A percentile compares a stretch with the other conserved stretches of the same genome.
These are phyloP conservation scores for Dolichoris vasculosae DNA, from an alignment of 1,140 invertebrate genomes.

Conservation along the genomic window DNA sequence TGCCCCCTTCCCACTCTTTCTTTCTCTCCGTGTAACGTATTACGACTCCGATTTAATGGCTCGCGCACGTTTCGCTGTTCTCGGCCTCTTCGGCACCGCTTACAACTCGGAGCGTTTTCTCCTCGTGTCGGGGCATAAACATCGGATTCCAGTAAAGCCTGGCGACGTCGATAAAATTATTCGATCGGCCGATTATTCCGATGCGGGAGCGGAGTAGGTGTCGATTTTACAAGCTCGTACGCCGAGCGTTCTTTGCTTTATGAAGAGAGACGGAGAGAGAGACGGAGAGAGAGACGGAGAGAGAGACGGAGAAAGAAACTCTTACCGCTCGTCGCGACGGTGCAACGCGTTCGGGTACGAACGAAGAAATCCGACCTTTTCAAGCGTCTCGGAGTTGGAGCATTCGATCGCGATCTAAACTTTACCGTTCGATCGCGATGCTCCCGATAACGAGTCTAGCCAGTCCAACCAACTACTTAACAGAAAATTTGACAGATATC, in stretches of 20 bases:
- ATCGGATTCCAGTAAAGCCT: conserved; percentile 39
- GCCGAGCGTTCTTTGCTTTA: too few relatives aligned
- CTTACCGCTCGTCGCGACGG: too few relatives aligned
- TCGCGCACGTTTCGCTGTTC: background rate
- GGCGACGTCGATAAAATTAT: conserved; percentile 16
- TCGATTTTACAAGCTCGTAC: conserved; percentile 7
- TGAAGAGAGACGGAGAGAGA: background rate
- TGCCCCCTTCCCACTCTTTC: background rate
- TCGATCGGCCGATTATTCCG: background rate
- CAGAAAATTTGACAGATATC: too few relatives aligned
- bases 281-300: too few relatives aligned
- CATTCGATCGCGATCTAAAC: too few relatives aligned
- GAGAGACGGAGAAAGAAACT: too few relatives aligned
- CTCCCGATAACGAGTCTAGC: too few relatives aligned
- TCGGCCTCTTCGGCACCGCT: background rate
- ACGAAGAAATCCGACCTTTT: too few relatives aligned
- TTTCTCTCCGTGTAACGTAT: background rate
- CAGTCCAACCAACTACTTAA: too few relatives aligned
- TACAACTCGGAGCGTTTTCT: conserved; percentile 3
- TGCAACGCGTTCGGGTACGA: too few relatives aligned
- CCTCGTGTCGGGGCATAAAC: conserved; percentile 16
- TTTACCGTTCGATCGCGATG: too few relatives aligned
- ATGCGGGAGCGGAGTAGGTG: background rate
- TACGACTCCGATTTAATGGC: conserved; percentile 45
- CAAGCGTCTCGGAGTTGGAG: too few relatives aligned